Base-by-base conservation (phyloP, 1,140 invertebrate genomes). In the Frieseomelitta varia region DNA sequence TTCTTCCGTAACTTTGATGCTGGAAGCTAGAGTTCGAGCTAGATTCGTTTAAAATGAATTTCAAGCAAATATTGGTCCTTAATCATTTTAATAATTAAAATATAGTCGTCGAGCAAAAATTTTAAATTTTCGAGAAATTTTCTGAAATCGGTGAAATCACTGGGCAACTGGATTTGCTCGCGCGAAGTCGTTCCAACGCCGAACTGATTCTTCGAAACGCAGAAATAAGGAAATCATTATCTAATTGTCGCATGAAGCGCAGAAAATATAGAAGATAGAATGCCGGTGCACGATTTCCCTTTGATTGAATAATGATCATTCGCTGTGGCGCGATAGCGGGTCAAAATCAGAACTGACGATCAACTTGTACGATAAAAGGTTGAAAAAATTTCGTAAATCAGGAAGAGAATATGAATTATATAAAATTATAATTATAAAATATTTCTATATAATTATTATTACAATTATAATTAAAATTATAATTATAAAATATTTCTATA, bases 221-320 rank as follows among this genome's bases (percentile, higher is more conserved):
- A 47, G 56, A 58, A 83, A 86, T 68, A 78, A 84, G 80, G 87
- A 86, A 86, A 89, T 81, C 34, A 89, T 89, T 88, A 88, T 86
- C 56, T 69, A 84, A 85, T 89, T 81, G 39, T 53, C 27, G 27
- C 15, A 55, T 4, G 34, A 79, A 80, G 71, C 56, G 53, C 56
- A 24, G 17, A 21, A 55, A 30, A 79, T n/a, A n/a, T n/a, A n/a
- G 51, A 69, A 63, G 19, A 53, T 55, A n/a, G 0, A 67, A 56
- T 27, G 61, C 47, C 17, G 51, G 19, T 65, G 68, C 67, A 34
- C 67, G 76, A 71, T 51, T 58, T 84, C 39, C 27, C 55, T 78
- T 71, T 79, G 67, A 84, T 79, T 84, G 81, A 79, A 79, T 84
- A 84, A 84, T 84, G 81, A 79, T 84, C 74, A 71, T 61, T 51